Evolutionary conservation across 2,797 vertebrate genomes (phyloP), one percentile per base, ranked within the genome.

Genomic region (Silurus lanzhouensis): DNA sequence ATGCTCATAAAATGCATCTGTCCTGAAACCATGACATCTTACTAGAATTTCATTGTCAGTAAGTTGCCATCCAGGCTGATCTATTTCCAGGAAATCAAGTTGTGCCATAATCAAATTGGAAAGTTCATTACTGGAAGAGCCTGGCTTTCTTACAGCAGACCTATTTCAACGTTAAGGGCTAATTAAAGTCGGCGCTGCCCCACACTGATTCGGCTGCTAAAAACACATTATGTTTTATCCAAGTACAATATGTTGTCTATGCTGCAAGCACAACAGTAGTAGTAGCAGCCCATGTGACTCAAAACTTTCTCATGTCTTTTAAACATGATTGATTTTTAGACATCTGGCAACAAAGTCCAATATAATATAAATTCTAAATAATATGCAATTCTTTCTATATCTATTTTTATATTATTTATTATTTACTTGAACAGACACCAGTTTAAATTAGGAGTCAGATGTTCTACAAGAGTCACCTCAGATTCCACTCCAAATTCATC

Each of bases 21-120:
- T 46, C 58, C 58, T 15, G 12, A 63, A 10, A 38, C 31, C 58
- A 61, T 44, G 20, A 78, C 58, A 78, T 10, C 31, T 64, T 66
- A 60, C 20, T 6, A 52, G 44, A 52, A 81, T 67, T 66, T 66
- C 14, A 81, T 67, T 67, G 44, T 67, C 61, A 52, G 61, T 52
- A 81, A 81, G 22, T 81, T 81, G 46, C 78, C 46, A 66, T 67
- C 15, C 78, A 67, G 63, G 12, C 55, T 78, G 17, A 60, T 57
- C 38, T 22, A 74, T 68, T 74, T 22, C 38, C 22, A 83, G 68
- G 66, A 70, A 67, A 58, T 52, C 64, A 60, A 52, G 84, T 71
- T 81, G 76, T 70, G 25, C 66, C 57, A 61, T 85, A 63, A 85
- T 80, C 57, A 63, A 31, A 71, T 78, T 38, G 66, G 83, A 84